These are phyloP conservation scores for Clinocottus analis DNA, from an alignment of 2,113 vertebrate genomes.

Conservation along the genomic window DNA sequence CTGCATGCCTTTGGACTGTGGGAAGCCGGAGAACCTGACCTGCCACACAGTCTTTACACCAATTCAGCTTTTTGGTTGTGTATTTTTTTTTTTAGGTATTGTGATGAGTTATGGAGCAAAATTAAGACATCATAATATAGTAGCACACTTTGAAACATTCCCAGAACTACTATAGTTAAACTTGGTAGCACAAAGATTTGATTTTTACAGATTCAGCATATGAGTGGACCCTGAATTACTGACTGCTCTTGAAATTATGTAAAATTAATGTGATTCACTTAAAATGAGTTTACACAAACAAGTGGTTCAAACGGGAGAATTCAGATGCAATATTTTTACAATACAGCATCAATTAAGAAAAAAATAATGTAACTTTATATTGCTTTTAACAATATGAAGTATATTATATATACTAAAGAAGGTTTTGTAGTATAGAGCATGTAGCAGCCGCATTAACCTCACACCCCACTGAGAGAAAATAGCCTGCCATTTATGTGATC, in stretches of 20 bases:
- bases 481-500: slow-evolving; percentile 14
- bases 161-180: neutral
- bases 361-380: neutral
- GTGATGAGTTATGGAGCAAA: neutral
- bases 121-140: neutral
- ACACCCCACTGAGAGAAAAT: slow-evolving; percentile 14
- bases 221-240: neutral
- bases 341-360: neutral
- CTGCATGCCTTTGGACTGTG: no score
- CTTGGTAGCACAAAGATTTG: neutral
- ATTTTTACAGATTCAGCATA: slow-evolving; percentile 4
- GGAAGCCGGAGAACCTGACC: no score
- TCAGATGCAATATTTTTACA: neutral
- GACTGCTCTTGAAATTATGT: neutral
- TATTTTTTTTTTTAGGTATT: slow-evolving; percentile 4
- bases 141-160: neutral
- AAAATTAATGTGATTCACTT: neutral
- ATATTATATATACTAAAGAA: neutral
- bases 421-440: slow-evolving; percentile 3
- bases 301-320: neutral
- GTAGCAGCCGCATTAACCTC: slow-evolving; percentile 15
- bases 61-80: neutral
- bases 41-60: neutral
- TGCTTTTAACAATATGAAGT: neutral
- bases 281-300: neutral